Base-by-base conservation (phyloP, 2,888 invertebrate species). In the Drosophila nr. perissopoda region DNA sequence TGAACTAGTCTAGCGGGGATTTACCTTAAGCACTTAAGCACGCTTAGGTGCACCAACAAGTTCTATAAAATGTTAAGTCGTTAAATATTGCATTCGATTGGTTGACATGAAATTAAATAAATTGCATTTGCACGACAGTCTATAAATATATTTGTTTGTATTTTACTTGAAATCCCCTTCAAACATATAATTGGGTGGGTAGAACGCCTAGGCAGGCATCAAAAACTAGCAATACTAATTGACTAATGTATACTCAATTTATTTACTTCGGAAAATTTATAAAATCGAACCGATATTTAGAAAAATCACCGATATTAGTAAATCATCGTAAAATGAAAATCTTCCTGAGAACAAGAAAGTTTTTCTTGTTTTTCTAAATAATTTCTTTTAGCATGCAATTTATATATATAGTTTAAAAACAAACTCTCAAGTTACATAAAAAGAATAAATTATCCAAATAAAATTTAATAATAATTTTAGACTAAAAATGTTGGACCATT, bases 1-100 rank as follows among this genome's bases (percentile, higher is more conserved):
- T 29, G 1, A 52, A 18, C 10, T 45, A 63, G 36, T 59, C 70
- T 70, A 27, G 5, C 4, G 58, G 77, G 66, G 76, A 38, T 52
- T 76, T 64, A 61, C 62, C 38, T 31, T 42, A 33, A 36, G 40
- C 25, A 34, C 34, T 57, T 29, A 25, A 25, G 25, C 48, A 56
- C 49, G 29, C 51, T 53, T 53, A 38, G 58, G 63, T 69, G 13
- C 31, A 13, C 25, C 18, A 13, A 38, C 38, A 29, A 45, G 8
- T 13, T 4, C 1, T 16, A 25, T n/a, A 36, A 38, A 16, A 7
- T 16, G 13, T 56, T 4, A 49, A 59, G 18, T 18, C 36, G n/a
- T 25, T 16, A n/a, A 60, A 11, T 38, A 58, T 33, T 48, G n/a
- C 21, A 52, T 33, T 36, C 7, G 11, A 51, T 2, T 54, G 3